Evolutionary conservation across 2,797 vertebrate genomes (phyloP).

Genomic region (Ptychadena robeensis): DNA sequence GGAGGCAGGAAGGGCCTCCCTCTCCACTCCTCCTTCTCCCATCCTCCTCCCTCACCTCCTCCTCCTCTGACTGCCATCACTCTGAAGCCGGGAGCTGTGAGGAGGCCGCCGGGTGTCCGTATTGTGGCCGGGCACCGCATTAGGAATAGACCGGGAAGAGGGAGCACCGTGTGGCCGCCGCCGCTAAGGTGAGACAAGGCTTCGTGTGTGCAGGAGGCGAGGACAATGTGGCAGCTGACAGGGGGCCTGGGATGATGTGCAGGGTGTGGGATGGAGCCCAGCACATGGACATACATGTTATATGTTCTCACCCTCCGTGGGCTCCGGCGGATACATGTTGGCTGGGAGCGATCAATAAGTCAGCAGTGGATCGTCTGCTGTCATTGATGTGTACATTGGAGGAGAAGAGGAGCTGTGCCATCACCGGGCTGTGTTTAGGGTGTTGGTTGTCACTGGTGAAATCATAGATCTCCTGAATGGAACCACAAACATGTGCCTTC

Average conservation of each 20-base stretch:
- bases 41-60: neutral
- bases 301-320: no score
- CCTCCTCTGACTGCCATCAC: slow-evolving; percentile 50
- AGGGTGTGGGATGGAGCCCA: slow-evolving; percentile 9
- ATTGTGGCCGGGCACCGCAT: slow-evolving; percentile 11
- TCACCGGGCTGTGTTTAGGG: no score
- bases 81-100: slow-evolving; percentile 55
- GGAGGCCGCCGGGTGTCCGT: slow-evolving; percentile 41
- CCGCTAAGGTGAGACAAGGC: slow-evolving; percentile 18
- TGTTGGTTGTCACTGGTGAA: neutral
- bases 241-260: neutral
- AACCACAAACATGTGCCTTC: no score
- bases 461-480: no score
- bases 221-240: neutral
- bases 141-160: neutral
- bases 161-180: neutral
- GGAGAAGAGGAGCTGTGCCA: no score
- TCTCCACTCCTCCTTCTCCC: slow-evolving; percentile 12
- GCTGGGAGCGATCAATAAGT: no score
- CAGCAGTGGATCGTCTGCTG: no score
- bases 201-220: neutral
- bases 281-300: slow-evolving; percentile 23
- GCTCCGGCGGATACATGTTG: no score
- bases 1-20: slow-evolving; percentile 31
- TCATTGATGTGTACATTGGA: no score